Percentiles rank a stretch among this genome's conserved stretches.
Conservation (phyloP, 2,888 invertebrate species). For the Drosophila tanythrix region DNA sequence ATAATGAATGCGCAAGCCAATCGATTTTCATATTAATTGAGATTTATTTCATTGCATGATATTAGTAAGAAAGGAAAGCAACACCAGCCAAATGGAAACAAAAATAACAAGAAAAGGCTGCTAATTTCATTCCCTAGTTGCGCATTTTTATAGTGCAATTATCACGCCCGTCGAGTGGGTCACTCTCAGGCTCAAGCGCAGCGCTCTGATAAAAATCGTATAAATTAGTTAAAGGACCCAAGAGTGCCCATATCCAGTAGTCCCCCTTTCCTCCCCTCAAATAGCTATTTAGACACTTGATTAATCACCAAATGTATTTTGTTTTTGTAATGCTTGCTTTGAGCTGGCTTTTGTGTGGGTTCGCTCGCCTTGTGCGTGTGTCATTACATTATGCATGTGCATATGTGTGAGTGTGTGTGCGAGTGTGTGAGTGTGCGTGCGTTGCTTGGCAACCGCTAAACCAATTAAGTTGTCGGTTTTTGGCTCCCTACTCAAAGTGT, state of each 20-base stretch:
- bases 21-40: conserved; percentile 81
- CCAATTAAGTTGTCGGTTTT: conserved; percentile 69
- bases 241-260: neutral
- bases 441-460: conserved; percentile 57
- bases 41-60: conserved; percentile 63
- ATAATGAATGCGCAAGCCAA: conserved; percentile 71
- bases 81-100: conserved; percentile 11
- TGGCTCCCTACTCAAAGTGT: conserved; percentile 63
- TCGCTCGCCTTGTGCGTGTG: conserved; percentile 6
- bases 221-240: conserved; percentile 70
- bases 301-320: conserved; percentile 74
- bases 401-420: conserved; percentile 10
- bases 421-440: conserved; percentile 19
- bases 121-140: conserved; percentile 71
- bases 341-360: conserved; percentile 37
- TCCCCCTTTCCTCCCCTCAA: neutral
- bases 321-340: conserved; percentile 64
- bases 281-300: conserved; percentile 66
- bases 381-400: conserved; percentile 13
- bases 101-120: conserved; percentile 24
- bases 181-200: conserved; percentile 19
- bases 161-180: conserved; percentile 61
- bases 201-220: conserved; percentile 64
- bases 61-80: neutral
- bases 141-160: conserved; percentile 76